Conservation (phyloP, 2,797 vertebrate genomes). For the Craterocephalus amniculus region DNA sequence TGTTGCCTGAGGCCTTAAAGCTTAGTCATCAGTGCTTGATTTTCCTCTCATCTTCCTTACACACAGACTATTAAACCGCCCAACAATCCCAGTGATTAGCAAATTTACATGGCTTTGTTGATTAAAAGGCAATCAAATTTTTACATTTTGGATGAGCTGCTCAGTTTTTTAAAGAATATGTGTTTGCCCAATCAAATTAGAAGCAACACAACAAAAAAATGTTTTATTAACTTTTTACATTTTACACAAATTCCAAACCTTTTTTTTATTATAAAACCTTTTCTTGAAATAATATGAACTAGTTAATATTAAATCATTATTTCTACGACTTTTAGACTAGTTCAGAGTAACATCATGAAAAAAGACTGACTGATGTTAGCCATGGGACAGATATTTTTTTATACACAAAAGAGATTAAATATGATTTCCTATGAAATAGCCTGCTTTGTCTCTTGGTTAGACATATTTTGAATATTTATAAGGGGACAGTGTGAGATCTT, state of each 20-base stretch:
- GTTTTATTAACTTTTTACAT: not conserved
- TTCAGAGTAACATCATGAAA: not conserved
- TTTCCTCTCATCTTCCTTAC: not conserved
- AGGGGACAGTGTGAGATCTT: not conserved
- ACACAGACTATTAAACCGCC: not conserved
- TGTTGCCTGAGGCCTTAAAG: not conserved
- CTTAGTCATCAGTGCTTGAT: not conserved
- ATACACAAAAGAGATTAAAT: not conserved
- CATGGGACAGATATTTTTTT: not conserved
- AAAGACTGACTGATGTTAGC: not conserved
- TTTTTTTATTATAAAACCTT: not conserved
- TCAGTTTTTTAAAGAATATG: not conserved
- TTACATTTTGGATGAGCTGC: not conserved
- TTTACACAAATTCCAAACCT: slow-evolving; percentile 2
- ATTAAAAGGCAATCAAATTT: not conserved
- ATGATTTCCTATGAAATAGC: not conserved
- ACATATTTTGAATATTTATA: not conserved
- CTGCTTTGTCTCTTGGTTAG: not conserved
- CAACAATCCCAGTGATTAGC: not conserved
- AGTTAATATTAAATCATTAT: not conserved
- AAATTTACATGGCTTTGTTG: not conserved
- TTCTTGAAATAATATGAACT: not conserved
- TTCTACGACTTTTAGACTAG: not conserved
- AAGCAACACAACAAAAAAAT: not conserved
- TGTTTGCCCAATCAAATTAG: not conserved